Conservation (phyloP, 1,140 invertebrate species). For the Leptopilina boulardi region DNA sequence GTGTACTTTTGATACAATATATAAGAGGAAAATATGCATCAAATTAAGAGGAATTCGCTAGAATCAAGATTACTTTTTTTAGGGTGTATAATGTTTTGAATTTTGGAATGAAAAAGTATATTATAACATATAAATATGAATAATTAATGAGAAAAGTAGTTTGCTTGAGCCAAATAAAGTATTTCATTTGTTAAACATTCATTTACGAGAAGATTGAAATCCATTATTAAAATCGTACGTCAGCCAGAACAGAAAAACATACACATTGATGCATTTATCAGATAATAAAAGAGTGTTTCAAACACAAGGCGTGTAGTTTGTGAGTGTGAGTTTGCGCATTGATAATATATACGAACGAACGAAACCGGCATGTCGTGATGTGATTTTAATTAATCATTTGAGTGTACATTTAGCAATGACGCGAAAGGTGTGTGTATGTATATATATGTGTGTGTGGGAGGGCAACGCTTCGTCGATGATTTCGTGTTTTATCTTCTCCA, state of each 20-base stretch:
- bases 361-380: slow-evolving; percentile 48
- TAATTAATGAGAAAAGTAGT: slow-evolving; percentile 18
- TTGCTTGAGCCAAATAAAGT: slow-evolving; percentile 12
- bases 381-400: slow-evolving; percentile 67
- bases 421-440: slow-evolving; percentile 44
- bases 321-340: slow-evolving; percentile 16
- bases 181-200: slow-evolving; percentile 21
- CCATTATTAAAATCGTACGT: slow-evolving; percentile 11
- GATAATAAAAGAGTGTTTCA: slow-evolving; percentile 22
- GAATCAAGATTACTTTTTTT: too few relatives aligned
- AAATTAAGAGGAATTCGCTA: too few relatives aligned
- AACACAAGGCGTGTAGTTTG: background rate
- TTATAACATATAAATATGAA: background rate
- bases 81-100: too few relatives aligned
- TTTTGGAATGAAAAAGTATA: too few relatives aligned
- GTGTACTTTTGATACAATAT: too few relatives aligned
- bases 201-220: slow-evolving; percentile 24
- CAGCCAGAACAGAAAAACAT: background rate
- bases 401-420: slow-evolving; percentile 60
- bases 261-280: slow-evolving; percentile 18
- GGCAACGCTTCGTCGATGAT: slow-evolving; percentile 61
- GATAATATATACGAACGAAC: slow-evolving; percentile 3
- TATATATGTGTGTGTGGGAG: slow-evolving; percentile 50
- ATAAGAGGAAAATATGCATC: too few relatives aligned
- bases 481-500: slow-evolving; percentile 62